Base-by-base conservation (phyloP, 2,797 vertebrate species). In the Siniperca undulata region DNA sequence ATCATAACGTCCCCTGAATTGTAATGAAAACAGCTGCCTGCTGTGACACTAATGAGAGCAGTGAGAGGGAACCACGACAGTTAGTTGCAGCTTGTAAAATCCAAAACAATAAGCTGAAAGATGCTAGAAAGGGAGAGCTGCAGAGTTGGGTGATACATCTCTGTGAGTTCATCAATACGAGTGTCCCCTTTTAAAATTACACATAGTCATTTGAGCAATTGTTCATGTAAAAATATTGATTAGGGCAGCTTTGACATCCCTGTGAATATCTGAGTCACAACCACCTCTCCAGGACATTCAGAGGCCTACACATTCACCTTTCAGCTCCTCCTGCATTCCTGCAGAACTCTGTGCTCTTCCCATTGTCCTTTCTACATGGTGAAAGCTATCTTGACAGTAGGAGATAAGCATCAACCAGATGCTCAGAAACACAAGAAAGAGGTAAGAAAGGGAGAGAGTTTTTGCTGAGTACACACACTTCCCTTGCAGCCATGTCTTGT, bases 401-500 rank as follows among this genome's bases (percentile, higher is more conserved):
- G 59, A 89, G 88, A 93, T 89, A 93, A 91, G 77, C 80, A 93
- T 90, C 85, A 11, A 73, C 77, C 78, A 85, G 91, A 87, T 74
- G 52, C 80, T 80, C 58, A 3, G 68, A 88, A 85, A 84, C 70
- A 84, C 75, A 75, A 85, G 59, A 87, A 73, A 85, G 74, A 78
- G 61, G 71, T 61, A 78, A 75, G 77, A 82, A 71, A 77, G 62
- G 24, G 55, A 67, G 75, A 82, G 80, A 77, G 81, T 64, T 84
- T 73, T 72, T 74, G 75, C 62, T 56, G 65, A 55, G 80, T 30
- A 79, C 72, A 82, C 68, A 71, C 56, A 78, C 82, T 85, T 82
- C 61, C 83, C 76, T 88, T 66, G 83, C 83, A 87, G 88, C 86
- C 87, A 66, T 83, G 88, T 86, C 90, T 92, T 93, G 90, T 94